phyloP scores from a whole-genome alignment of 2,113 vertebrate genomes.

The cat (Felis catus) region F.catus_Fca126_mat1.0 CM031414.1:102266501-102267000 shows the following conservation, averaged over 20 bases:
- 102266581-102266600: not conserved
- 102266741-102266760: not conserved
- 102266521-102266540: no score
- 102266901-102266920: not conserved
- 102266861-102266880: not conserved
- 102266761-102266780: not conserved
- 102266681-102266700: not conserved
- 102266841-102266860: not conserved
- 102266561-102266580: not conserved
- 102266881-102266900: not conserved
- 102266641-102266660: not conserved
- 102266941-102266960: not conserved
- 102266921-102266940: not conserved
- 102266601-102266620: rapidly evolving
- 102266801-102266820: not conserved
- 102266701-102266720: not conserved
- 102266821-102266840: not conserved
- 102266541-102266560: no score
- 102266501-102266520: no score
- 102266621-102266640: not conserved
- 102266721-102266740: not conserved
- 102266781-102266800: not conserved
- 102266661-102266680: not conserved
- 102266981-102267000: not conserved
- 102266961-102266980: not conserved